phyloP scores from a whole-genome alignment of 2,113 vertebrate species.

The Xenus cinereus region DNA sequence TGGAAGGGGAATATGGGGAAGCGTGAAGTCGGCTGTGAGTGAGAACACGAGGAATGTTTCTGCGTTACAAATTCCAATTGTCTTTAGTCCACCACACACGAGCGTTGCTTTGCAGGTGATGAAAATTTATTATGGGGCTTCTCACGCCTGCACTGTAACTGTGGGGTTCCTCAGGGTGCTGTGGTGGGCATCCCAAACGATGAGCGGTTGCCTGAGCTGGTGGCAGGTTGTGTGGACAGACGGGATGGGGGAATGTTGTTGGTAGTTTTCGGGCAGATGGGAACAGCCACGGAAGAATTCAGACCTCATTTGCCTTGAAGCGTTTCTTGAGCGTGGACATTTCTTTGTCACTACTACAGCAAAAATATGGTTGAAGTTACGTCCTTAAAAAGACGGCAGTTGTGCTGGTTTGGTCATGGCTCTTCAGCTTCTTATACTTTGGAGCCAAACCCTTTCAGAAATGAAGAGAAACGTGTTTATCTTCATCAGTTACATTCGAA shows the following conservation, averaged over 20 bases:
- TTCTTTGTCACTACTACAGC: neutral
- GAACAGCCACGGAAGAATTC: neutral
- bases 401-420: neutral
- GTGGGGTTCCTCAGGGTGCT: neutral
- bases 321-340: fast-evolving
- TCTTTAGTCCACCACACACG: neutral
- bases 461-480: neutral
- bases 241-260: neutral
- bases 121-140: neutral
- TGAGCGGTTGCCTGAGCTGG: neutral
- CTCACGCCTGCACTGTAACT: neutral
- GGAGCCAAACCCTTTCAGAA: neutral
- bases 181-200: neutral
- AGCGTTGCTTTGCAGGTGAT: neutral
- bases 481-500: neutral
- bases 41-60: neutral
- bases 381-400: fast-evolving
- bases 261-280: neutral
- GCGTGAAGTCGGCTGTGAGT: fast-evolving
- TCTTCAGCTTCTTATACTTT: neutral
- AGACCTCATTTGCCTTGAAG: neutral
- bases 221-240: neutral
- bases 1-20: neutral
- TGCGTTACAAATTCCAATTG: neutral
- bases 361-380: neutral